Conservation (phyloP, 2,797 vertebrate species). For the Tachyglossus aculeatus region DNA sequence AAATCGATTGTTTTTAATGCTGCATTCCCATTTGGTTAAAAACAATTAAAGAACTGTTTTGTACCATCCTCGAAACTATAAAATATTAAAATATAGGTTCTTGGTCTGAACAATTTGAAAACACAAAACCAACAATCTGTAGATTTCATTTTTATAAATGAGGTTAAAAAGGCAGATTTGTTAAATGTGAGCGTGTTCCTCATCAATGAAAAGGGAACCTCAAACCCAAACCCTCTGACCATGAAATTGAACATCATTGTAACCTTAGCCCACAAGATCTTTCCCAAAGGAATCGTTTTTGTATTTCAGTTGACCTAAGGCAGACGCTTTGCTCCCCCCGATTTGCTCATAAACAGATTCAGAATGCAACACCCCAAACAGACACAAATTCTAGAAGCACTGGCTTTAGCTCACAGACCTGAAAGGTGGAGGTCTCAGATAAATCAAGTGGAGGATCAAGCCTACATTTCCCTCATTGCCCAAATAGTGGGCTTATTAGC, state of each 20-base stretch:
- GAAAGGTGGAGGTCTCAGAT: fast-evolving
- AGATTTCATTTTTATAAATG: not conserved
- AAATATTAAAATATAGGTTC: not conserved
- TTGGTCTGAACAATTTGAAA: not conserved
- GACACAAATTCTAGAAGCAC: too few species aligned
- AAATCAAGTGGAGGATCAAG: fast-evolving
- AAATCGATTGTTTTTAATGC: not conserved
- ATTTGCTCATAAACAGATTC: not conserved
- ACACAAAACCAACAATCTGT: not conserved
- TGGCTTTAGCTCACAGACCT: not conserved
- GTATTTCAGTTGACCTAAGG: not conserved
- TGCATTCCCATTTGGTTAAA: not conserved
- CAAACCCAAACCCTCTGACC: not conserved
- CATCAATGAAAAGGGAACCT: fast-evolving
- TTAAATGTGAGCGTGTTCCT: not conserved
- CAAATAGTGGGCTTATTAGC: not conserved
- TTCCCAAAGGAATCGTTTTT: not conserved
- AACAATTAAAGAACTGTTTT: not conserved
- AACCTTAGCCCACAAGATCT: not conserved
- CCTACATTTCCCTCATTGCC: fast-evolving
- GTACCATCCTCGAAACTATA: not conserved
- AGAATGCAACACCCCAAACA: not conserved
- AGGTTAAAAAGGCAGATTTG: not conserved
- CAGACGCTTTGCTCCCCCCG: not conserved
- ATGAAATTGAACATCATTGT: slow-evolving; percentile 2